phyloP scores from a whole-genome alignment of 2,797 vertebrate genomes.

The Micropoecilia bifurca region DNA sequence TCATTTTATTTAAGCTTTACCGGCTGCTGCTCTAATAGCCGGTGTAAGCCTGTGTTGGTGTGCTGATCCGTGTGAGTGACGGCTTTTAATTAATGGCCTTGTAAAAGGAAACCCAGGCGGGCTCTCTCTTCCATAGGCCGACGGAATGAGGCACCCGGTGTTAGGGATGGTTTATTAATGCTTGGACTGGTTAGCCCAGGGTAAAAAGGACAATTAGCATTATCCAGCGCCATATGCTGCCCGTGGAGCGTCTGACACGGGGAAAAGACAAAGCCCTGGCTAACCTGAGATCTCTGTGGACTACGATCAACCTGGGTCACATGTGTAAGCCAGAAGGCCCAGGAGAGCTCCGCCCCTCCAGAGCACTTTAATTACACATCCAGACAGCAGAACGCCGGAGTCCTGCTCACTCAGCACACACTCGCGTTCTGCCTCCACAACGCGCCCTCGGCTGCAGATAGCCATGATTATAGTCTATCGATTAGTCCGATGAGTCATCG shows the following conservation, averaged over 20 bases:
- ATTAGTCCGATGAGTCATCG: too few species aligned
- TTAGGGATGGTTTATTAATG: conserved; percentile 85
- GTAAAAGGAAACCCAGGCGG: conserved; percentile 78
- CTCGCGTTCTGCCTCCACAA: conserved; percentile 47
- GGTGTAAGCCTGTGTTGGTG: conserved; percentile 44
- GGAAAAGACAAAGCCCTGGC: conserved; percentile 77
- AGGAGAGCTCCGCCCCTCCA: conserved; percentile 72
- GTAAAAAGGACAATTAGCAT: conserved; percentile 87
- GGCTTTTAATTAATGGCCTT: conserved; percentile 80
- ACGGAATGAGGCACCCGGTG: conserved; percentile 74
- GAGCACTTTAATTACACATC: conserved; percentile 75
- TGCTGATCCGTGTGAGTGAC: conserved; percentile 74
- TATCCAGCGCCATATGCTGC: conserved; percentile 86
- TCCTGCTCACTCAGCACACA: conserved; percentile 72
- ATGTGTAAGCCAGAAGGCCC: conserved; percentile 78
- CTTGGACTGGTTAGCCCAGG: conserved; percentile 80
- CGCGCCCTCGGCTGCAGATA: conserved; percentile 13
- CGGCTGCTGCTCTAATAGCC: conserved; percentile 39
- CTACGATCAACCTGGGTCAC: conserved; percentile 75
- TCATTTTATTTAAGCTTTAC: conserved; percentile 31
- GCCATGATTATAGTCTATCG: too few species aligned
- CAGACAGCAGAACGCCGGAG: conserved; percentile 68
- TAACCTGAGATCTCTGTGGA: conserved; percentile 83
- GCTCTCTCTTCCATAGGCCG: conserved; percentile 60
- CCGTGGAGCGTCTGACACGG: conserved; percentile 79